Evolutionary conservation across 2,888 invertebrate genomes (phyloP).

Genomic region (Mythimna vitellina): DNA sequence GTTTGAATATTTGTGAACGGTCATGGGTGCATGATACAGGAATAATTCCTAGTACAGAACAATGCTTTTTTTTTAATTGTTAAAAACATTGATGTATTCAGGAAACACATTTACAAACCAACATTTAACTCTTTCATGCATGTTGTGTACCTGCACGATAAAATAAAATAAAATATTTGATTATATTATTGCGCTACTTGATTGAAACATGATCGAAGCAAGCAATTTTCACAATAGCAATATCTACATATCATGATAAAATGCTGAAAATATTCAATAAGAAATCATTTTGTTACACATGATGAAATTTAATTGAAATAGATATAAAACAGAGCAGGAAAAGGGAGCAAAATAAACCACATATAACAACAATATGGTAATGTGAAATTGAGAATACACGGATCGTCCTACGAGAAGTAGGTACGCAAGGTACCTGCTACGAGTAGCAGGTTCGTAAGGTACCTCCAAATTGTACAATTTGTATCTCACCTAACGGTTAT

Average conservation of each 20-base stretch:
- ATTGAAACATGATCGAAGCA: background rate
- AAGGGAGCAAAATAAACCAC: conserved; percentile 11
- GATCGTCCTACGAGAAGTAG: conserved; percentile 31
- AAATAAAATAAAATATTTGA: background rate
- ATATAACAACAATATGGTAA: background rate
- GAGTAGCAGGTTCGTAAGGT: conserved; percentile 11
- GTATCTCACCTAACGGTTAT: conserved; percentile 36
- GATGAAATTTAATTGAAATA: background rate
- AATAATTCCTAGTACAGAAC: too few relatives aligned
- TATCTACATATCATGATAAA: background rate
- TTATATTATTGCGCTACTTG: background rate
- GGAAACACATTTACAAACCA: background rate
- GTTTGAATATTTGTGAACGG: too few relatives aligned
- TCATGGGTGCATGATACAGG: too few relatives aligned
- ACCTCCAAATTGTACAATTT: conserved; percentile 25
- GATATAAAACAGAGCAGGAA: conserved; percentile 1
- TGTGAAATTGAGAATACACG: conserved; percentile 31
- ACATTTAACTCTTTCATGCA: background rate
- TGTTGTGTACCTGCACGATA: background rate
- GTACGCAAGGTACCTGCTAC: conserved; percentile 18
- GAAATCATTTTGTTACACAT: background rate
- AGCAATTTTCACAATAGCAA: background rate
- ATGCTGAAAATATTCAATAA: background rate
- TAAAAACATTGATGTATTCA: background rate
- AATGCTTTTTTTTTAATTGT: background rate